These are phyloP conservation scores for Aphodius sticticus DNA, from an alignment of 2,888 invertebrate species.

Conservation along the genomic window DNA sequence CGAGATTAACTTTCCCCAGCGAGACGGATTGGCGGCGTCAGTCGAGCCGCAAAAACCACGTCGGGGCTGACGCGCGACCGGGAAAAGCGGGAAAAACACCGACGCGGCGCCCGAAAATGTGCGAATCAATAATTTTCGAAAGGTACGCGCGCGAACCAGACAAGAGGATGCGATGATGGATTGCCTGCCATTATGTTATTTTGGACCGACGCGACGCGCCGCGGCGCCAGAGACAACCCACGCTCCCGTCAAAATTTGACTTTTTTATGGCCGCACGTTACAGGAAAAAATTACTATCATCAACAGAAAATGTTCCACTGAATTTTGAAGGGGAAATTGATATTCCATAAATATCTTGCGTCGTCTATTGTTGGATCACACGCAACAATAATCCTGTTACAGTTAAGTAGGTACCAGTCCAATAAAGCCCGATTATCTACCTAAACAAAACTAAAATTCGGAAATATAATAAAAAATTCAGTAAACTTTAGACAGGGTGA, in stretches of 20 bases:
- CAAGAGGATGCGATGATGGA: neutral
- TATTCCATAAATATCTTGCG: too few relatives aligned
- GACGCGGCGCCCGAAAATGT: neutral
- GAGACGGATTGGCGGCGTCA: neutral
- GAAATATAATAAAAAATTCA: too few relatives aligned
- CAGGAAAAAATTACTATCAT: neutral
- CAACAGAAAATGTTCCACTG: neutral
- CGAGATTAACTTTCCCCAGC: neutral
- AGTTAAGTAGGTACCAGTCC: too few relatives aligned
- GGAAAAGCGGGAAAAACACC: neutral
- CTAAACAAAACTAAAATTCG: too few relatives aligned
- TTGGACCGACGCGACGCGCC: neutral
- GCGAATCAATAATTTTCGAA: conserved; percentile 4
- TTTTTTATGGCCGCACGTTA: neutral
- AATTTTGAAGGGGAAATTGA: too few relatives aligned
- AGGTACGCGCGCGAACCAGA: neutral
- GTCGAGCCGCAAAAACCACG: neutral
- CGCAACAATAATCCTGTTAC: too few relatives aligned
- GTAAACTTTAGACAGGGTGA: too few relatives aligned
- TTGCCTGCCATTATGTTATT: neutral
- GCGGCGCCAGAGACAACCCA: neutral
- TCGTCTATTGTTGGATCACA: too few relatives aligned
- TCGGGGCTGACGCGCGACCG: neutral
- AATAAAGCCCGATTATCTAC: too few relatives aligned
- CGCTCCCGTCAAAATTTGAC: neutral